Evolutionary conservation across 2,113 vertebrate species (phyloP).

Genomic region (Vireo altiloquus): DNA sequence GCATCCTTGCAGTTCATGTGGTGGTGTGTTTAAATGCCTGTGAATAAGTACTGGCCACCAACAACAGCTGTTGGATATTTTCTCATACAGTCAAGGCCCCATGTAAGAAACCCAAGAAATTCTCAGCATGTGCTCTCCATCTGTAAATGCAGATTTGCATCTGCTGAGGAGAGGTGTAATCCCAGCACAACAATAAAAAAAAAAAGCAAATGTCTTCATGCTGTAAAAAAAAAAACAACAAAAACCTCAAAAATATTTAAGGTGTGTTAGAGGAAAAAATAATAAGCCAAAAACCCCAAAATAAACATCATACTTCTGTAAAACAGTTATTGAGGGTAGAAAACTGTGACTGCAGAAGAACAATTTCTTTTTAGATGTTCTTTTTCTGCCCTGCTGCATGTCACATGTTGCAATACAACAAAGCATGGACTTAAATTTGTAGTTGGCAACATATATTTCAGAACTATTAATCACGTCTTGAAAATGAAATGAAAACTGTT

Average conservation of each 20-base stretch:
- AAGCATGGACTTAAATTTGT: neutral
- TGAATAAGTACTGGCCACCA: neutral
- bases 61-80: neutral
- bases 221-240: neutral
- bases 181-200: neutral
- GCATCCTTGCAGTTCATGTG: accelerated
- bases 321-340: neutral
- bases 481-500: neutral
- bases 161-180: neutral
- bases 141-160: neutral
- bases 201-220: neutral
- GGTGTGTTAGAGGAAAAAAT: neutral
- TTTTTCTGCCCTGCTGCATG: neutral
- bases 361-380: neutral
- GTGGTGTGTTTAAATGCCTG: neutral
- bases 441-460: accelerated
- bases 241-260: neutral
- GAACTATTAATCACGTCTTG: neutral
- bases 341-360: neutral
- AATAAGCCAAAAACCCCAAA: neutral
- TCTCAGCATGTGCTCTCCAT: neutral
- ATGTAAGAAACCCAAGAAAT: neutral
- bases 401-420: neutral
- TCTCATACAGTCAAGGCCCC: neutral
- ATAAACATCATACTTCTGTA: neutral